phyloP scores from a whole-genome alignment of 2,888 invertebrate genomes.

The Andrena praecox region DNA sequence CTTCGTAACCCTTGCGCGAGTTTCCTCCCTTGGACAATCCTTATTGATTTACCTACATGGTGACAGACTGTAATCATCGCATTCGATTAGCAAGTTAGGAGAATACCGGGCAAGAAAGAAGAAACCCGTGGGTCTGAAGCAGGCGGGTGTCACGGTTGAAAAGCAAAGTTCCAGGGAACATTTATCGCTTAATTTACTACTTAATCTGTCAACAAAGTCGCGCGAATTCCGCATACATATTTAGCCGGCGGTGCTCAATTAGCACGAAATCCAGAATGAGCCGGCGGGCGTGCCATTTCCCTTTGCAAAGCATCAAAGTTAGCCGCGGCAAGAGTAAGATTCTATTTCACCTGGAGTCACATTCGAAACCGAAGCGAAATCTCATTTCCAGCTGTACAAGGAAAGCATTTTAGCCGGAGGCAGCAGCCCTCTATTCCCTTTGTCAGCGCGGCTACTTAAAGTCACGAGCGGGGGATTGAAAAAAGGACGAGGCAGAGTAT shows the following conservation, averaged over 20 bases:
- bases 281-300: neutral
- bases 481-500: neutral
- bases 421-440: neutral
- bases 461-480: neutral
- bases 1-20: neutral
- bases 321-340: conserved; percentile 1
- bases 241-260: conserved; percentile 7
- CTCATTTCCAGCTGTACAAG: neutral
- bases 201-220: neutral
- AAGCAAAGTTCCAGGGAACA: no score
- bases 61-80: neutral
- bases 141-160: no score
- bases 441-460: neutral
- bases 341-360: neutral
- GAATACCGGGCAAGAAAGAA: neutral
- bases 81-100: neutral
- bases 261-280: conserved; percentile 2
- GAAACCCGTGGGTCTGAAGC: no score
- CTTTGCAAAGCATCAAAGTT: conserved; percentile 6
- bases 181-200: neutral
- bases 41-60: neutral
- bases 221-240: neutral
- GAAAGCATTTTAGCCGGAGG: neutral
- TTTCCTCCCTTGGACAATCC: neutral
- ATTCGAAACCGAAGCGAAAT: neutral